Evolutionary conservation across 2,113 vertebrate species (phyloP).

Genomic region (Stigmatopora argus): DNA sequence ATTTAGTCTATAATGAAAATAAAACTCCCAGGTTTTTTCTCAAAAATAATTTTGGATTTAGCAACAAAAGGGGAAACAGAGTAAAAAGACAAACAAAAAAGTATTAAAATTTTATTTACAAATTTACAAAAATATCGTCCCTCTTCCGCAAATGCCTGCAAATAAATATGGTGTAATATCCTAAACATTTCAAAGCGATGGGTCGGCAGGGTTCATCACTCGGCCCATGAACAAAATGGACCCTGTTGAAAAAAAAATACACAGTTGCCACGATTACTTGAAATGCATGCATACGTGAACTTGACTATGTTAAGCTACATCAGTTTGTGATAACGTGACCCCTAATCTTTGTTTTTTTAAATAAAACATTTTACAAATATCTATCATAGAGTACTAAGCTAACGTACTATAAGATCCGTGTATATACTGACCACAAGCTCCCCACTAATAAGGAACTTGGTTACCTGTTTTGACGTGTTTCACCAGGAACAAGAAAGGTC

Average conservation of each 20-base stretch:
- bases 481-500: constrained; percentile 82
- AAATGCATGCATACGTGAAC: neutral
- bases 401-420: neutral
- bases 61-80: constrained; percentile 18
- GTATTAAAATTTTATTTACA: constrained; percentile 76
- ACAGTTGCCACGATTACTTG: neutral
- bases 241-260: constrained; percentile 59
- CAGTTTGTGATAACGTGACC: neutral
- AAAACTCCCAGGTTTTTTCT: neutral
- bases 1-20: neutral
- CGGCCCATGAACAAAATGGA: constrained; percentile 82
- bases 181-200: constrained; percentile 30
- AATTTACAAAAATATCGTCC: constrained; percentile 67
- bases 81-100: constrained; percentile 60
- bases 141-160: constrained; percentile 56
- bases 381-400: neutral
- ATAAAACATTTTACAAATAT: neutral
- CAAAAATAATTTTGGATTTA: neutral
- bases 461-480: constrained; percentile 79
- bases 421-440: neutral
- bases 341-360: neutral
- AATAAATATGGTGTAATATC: constrained; percentile 50
- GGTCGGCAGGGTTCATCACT: constrained; percentile 77
- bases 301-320: neutral
- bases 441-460: neutral